Evolutionary conservation across 2,888 invertebrate genomes (phyloP).

Genomic region (Amphipyra berbera): DNA sequence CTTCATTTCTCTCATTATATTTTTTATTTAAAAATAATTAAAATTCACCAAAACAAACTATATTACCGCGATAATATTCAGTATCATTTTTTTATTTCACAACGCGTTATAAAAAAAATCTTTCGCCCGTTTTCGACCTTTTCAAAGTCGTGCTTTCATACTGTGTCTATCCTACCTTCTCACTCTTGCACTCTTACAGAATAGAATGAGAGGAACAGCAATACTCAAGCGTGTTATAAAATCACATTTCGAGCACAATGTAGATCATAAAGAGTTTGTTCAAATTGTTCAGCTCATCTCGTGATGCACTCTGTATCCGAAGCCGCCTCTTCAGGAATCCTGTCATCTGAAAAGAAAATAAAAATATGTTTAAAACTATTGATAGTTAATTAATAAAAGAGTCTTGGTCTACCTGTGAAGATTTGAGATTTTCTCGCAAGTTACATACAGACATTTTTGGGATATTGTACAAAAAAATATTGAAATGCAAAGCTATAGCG

Average conservation of each 20-base stretch:
- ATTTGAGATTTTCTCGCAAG: no score
- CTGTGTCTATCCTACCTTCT: constrained; percentile 61
- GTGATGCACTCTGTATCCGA: constrained; percentile 83
- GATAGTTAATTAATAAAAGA: background rate
- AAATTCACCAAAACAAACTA: constrained; percentile 61
- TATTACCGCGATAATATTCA: constrained; percentile 75
- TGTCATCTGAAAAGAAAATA: constrained; percentile 84
- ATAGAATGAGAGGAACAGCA: constrained; percentile 68
- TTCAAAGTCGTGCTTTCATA: constrained; percentile 63
- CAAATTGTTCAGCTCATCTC: constrained; percentile 77
- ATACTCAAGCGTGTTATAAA: constrained; percentile 69
- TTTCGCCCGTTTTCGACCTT: constrained; percentile 76
- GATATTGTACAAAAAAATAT: no score
- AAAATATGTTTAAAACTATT: constrained; percentile 3
- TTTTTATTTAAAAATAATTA: constrained; percentile 17
- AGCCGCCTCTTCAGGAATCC: constrained; percentile 81
- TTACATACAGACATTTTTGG: no score
- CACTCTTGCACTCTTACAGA: constrained; percentile 67
- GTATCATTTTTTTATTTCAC: constrained; percentile 79
- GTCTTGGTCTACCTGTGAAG: no score
- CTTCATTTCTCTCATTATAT: background rate
- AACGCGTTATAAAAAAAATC: constrained; percentile 86
- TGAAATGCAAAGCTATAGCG: no score
- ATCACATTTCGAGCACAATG: constrained; percentile 78
- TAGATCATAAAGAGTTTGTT: constrained; percentile 68